Base-by-base conservation (phyloP, 2,888 invertebrate species). In the Folsomia candida region DNA sequence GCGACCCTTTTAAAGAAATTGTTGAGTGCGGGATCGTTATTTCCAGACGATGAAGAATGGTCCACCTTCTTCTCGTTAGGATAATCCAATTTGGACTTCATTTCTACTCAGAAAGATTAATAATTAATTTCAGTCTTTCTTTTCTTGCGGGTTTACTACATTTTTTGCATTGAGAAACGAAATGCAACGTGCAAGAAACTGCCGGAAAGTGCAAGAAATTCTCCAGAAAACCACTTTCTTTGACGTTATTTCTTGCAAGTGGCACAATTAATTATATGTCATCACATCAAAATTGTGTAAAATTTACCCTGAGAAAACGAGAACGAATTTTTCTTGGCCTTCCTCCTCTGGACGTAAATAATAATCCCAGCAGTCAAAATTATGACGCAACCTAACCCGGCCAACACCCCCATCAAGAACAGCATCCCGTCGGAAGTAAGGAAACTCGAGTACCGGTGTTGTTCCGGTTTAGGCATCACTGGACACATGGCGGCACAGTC, bases 401-500 rank as follows among this genome's bases (percentile, higher is more conserved):
- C 68, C 37, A 73, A 51, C 2, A 26, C 29, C 2, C 63, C 65
- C 73, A 73, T 73, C 9, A 69, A n/a, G 9, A 66, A 28, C 6
- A 68, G 51, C 73, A 73, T 73, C 24, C 65, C 57, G 22, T 70
- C 66, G 4, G 51, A 68, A 37, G 68, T 70, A 29, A 62, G 61
- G 47, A 73, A 73, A 9, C 61, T 73, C 0, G n/a, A 6, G 1
- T 70, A 61, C 1, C 22, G 51, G 9, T 61, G 51, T 24, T 18
- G 28, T 63, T 67, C 65, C 11, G 73, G 73, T 20, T 68, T 66
- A 9, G 67, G 65, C 0, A 1, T 92, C 90, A 9, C 87, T 0
- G 93, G 92, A 82, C 95, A 96, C 72, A 91, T 89, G 64, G 84
- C 85, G 81, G 88, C 87, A 82, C 94, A 95, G 84, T 95, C 95